Conservation (phyloP, 2,797 vertebrate species). For the Apogon hyalosoma region DNA sequence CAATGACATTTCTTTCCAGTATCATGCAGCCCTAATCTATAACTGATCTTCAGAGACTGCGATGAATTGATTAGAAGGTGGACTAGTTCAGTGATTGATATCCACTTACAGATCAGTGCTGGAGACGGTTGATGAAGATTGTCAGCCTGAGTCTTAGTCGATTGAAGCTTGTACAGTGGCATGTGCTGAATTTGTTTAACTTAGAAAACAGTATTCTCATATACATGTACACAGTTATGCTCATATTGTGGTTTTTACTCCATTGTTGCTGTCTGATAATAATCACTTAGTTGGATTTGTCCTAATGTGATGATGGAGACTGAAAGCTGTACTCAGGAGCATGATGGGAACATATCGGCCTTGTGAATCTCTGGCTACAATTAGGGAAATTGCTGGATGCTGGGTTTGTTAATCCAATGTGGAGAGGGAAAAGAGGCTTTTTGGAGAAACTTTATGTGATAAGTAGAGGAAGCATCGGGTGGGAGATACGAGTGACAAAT, state of each 20-base stretch:
- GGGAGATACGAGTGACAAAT: slow-evolving; percentile 5
- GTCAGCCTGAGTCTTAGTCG: slow-evolving; percentile 22
- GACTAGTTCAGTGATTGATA: slow-evolving; percentile 34
- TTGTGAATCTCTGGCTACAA: slow-evolving; percentile 60
- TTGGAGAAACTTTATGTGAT: slow-evolving; percentile 26
- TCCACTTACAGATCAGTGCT: slow-evolving; percentile 24
- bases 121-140: slow-evolving; percentile 12
- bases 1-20: too few species aligned
- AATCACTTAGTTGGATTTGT: slow-evolving; percentile 69
- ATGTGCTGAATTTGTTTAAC: slow-evolving; percentile 9
- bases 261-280: slow-evolving; percentile 56
- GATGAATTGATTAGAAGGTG: slow-evolving; percentile 42
- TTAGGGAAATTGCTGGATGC: slow-evolving; percentile 67
- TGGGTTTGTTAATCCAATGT: slow-evolving; percentile 51
- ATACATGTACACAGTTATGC: slow-evolving; percentile 3
- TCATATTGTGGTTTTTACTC: slow-evolving; percentile 23
- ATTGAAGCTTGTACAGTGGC: slow-evolving; percentile 1
- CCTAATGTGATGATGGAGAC: slow-evolving; percentile 69
- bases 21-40: not conserved
- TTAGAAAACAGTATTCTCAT: slow-evolving; percentile 11
- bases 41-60: slow-evolving; percentile 33
- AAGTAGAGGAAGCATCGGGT: slow-evolving; percentile 17
- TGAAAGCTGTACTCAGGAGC: slow-evolving; percentile 56
- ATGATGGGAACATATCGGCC: slow-evolving; percentile 46
- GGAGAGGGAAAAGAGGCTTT: slow-evolving; percentile 33